These are phyloP conservation scores for Trimorus sp. DNA, from an alignment of 2,888 invertebrate species.

Conservation along the genomic window DNA sequence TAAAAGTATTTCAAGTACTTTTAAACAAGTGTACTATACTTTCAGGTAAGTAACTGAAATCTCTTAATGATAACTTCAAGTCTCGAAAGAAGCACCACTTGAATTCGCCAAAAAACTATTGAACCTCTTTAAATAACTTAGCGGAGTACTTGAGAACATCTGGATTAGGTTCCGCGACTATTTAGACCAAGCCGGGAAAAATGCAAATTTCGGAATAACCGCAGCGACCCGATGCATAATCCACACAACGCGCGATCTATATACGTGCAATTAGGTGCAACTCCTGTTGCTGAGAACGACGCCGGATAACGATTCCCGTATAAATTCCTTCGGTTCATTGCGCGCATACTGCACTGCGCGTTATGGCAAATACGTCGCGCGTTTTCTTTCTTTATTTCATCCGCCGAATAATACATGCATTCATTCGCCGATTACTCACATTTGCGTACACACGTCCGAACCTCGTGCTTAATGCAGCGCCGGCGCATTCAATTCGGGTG, in stretches of 20 bases:
- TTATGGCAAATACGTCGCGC: slow-evolving; percentile 67
- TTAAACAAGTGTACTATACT: no score
- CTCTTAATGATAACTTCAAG: no score
- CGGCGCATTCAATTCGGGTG: slow-evolving; percentile 1
- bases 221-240: slow-evolving; percentile 32
- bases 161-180: no score
- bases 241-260: slow-evolving; percentile 44
- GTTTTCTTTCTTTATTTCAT: slow-evolving; percentile 63
- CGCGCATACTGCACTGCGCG: slow-evolving; percentile 61
- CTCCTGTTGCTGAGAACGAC: slow-evolving; percentile 64
- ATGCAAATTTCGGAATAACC: neutral
- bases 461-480: slow-evolving; percentile 27
- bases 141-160: no score
- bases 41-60: no score
- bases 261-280: slow-evolving; percentile 61
- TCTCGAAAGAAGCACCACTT: no score
- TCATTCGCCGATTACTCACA: slow-evolving; percentile 53
- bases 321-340: slow-evolving; percentile 66
- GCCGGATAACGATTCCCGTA: slow-evolving; percentile 67
- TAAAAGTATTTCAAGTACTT: no score
- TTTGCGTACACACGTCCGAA: slow-evolving; percentile 41
- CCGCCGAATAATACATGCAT: slow-evolving; percentile 56
- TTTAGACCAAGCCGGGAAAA: neutral
- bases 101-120: no score
- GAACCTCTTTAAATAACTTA: no score